A percentile compares a stretch with the other conserved stretches of the same genome.
Evolutionary conservation across 2,113 vertebrate genomes (phyloP).

Genomic region (Semnornis frantzii): DNA sequence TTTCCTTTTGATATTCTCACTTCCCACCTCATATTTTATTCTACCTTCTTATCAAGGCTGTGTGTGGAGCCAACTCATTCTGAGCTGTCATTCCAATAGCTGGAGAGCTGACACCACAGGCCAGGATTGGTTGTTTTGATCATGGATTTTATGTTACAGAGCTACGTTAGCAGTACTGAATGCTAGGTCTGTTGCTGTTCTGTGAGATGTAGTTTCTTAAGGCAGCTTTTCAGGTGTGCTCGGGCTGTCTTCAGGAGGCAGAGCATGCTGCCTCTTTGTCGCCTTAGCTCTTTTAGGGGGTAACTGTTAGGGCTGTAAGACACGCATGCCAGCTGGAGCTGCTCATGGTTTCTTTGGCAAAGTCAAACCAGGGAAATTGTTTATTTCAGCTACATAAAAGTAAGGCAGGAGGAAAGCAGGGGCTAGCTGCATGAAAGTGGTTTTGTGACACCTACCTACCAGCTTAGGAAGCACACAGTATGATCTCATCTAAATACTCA

Average conservation of each 20-base stretch:
- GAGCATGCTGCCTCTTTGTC: not conserved
- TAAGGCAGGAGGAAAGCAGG: not conserved
- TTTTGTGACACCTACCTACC: not conserved
- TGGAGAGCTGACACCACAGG: conserved; percentile 31
- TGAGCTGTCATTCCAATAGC: conserved; percentile 9
- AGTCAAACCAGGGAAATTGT: not conserved
- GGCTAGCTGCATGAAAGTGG: not conserved
- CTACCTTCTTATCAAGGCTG: conserved; percentile 28
- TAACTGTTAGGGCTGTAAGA: not conserved
- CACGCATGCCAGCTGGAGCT: not conserved
- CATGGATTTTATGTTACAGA: not conserved
- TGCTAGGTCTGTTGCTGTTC: not conserved
- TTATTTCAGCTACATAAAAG: not conserved
- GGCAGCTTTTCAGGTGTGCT: not conserved
- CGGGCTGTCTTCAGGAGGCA: not conserved
- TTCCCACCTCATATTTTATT: conserved; percentile 51
- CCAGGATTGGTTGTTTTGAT: conserved; percentile 1
- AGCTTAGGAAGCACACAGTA: not conserved
- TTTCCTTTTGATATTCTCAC: conserved; percentile 60
- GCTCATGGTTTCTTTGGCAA: not conserved
- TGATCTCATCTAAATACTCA: not conserved
- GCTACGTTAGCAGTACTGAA: not conserved
- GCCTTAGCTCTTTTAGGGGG: not conserved
- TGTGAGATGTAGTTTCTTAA: not conserved
- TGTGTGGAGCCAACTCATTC: conserved; percentile 16